Percentiles rank a stretch among this genome's conserved stretches.
These are phyloP conservation scores for Boulengeromyrus knoepffleri DNA, from an alignment of 2,113 vertebrate species.

Conservation along the genomic window DNA sequence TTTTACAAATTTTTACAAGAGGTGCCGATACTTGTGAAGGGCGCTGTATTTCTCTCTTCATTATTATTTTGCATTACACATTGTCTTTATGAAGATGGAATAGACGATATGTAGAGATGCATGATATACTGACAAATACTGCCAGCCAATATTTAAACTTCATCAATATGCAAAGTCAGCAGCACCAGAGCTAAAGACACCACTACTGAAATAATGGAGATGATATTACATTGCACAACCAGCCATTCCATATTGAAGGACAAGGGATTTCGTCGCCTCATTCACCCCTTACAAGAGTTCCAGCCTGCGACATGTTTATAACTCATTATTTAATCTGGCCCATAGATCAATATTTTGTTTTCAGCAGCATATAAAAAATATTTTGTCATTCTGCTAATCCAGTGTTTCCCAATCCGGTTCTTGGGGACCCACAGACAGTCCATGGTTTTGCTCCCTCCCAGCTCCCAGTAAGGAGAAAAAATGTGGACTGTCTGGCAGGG, in stretches of 20 bases:
- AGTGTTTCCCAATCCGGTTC: too few relatives aligned
- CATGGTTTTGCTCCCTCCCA: too few relatives aligned
- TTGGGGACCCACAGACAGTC: too few relatives aligned
- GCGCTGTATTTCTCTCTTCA: not conserved
- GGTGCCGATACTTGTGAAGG: too few relatives aligned
- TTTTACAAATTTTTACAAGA: too few relatives aligned
- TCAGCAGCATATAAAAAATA: not conserved
- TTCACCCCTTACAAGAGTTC: not conserved
- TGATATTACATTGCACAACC: not conserved
- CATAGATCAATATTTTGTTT: not conserved
- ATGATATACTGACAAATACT: not conserved
- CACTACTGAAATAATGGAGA: not conserved
- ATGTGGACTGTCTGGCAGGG: too few relatives aligned
- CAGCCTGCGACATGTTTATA: not conserved
- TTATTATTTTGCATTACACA: not conserved
- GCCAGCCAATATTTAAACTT: not conserved
- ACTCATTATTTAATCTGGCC: not conserved
- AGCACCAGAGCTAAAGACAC: not conserved
- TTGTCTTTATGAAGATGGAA: not conserved
- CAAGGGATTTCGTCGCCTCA: not conserved
- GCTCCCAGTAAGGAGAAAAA: too few relatives aligned
- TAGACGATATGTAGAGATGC: not conserved
- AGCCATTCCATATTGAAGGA: not conserved
- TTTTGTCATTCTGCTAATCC: not conserved
- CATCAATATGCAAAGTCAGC: not conserved